phyloP scores from a whole-genome alignment of 2,797 vertebrate genomes.

The Danio tinwini region DNA sequence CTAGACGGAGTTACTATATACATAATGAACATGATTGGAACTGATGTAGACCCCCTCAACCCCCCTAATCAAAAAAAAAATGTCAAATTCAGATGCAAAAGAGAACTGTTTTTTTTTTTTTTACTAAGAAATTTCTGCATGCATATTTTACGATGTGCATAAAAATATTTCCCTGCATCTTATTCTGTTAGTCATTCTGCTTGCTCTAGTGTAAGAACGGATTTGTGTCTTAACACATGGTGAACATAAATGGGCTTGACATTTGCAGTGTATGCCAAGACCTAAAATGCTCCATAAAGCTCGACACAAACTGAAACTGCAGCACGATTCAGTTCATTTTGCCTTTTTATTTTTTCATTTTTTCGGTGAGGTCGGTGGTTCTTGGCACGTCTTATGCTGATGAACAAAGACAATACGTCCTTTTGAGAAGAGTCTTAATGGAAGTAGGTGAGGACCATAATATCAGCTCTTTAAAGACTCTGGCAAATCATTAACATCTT shows the following conservation, averaged over 20 bases:
- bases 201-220: background rate
- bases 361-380: background rate
- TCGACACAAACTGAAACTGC: background rate
- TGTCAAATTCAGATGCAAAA: background rate
- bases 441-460: background rate
- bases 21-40: background rate
- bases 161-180: background rate
- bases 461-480: constrained; percentile 14
- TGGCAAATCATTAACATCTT: constrained; percentile 12
- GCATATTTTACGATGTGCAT: background rate
- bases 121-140: background rate
- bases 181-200: background rate
- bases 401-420: background rate
- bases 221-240: background rate
- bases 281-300: constrained; percentile 6
- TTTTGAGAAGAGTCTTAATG: constrained; percentile 7
- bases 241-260: background rate
- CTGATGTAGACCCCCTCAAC: background rate
- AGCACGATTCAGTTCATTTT: background rate
- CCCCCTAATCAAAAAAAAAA: no score
- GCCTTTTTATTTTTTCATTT: background rate
- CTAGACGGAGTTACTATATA: background rate
- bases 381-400: background rate
- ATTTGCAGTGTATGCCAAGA: background rate
- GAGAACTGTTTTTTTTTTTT: background rate